Evolutionary conservation across 2,797 vertebrate species (phyloP), one percentile per base, ranked within the genome.

Genomic region (Chrosomus eos): DNA sequence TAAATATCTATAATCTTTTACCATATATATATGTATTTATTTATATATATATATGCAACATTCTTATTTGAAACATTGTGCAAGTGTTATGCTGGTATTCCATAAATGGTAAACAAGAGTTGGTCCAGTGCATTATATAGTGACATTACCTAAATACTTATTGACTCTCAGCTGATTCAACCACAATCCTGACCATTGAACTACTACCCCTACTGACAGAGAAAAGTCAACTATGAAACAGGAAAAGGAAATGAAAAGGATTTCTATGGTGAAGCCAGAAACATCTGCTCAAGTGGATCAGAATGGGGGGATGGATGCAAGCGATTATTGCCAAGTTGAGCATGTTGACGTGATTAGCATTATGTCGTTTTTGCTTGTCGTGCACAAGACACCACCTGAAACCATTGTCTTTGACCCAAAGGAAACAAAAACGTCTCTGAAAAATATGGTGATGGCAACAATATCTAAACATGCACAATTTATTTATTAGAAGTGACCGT

Each of bases 41-140:
- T 92, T 92, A 94, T 90, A 91, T 84, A 79, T 86, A 86, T 87
- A 86, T 88, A 84, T 72, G 81, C 88, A 90, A 92, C 89, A 89
- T 90, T 90, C 80, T 86, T 90, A 88, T 90, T 90, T 82, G 77
- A 88, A 90, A 91, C 86, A 94, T 95, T 95, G 95, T 96, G 95
- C 96, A 96, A 95, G 94, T 94, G 94, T 94, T 92, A 93, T 95
- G 95, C 96, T 96, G 95, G 94, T 94, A 94, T 95, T 95, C 94
- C 93, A 96, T 89, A 93, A 95, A 96, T 94, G 95, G 96, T 95
- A 95, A 96, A 96, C 95, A 95, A 95, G 96, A 95, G 93, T 95
- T 93, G 96, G 94, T 95, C 95, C 96, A 96, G 96, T 96, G 95
- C 95, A 95, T 95, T 94, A 96, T 93, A 95, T 89, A 88, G 89